Percentiles rank a stretch among this genome's conserved stretches.
These are phyloP conservation scores for Protaetia brevitarsis DNA, from an alignment of 1,140 invertebrate genomes.

Conservation along the genomic window DNA sequence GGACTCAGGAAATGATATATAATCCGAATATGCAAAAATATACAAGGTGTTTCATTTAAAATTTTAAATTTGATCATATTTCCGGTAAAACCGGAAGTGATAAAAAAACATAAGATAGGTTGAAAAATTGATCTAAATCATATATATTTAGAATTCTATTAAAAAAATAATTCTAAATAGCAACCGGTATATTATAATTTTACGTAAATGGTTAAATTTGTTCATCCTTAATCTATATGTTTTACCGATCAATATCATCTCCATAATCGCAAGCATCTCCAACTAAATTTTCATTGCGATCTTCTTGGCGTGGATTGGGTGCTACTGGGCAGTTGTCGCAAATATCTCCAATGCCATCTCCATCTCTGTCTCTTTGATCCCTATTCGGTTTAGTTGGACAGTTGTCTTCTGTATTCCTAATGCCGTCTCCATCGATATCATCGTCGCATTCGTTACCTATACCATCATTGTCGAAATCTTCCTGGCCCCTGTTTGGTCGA, in stretches of 20 bases:
- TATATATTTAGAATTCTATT: too few species aligned
- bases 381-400: constrained; percentile 67
- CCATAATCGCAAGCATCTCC: constrained; percentile 58
- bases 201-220: too few species aligned
- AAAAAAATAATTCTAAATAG: too few species aligned
- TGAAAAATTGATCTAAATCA: too few species aligned
- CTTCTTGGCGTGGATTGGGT: constrained; percentile 44
- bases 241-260: constrained; percentile 31
- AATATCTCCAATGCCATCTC: constrained; percentile 74
- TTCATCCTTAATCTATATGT: not conserved
- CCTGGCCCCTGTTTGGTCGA: constrained; percentile 31
- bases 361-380: constrained; percentile 71
- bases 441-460: constrained; percentile 69
- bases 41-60: too few species aligned
- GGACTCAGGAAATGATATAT: too few species aligned
- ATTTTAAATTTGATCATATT: too few species aligned
- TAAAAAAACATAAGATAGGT: too few species aligned
- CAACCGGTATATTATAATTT: too few species aligned
- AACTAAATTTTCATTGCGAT: constrained; percentile 67
- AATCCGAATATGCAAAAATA: too few species aligned
- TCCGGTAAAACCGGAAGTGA: too few species aligned
- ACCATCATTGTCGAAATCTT: constrained; percentile 67
- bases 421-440: constrained; percentile 85
- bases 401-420: constrained; percentile 53
- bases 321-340: constrained; percentile 61